Conservation (phyloP, 2,888 invertebrate genomes). For the Odontothrips loti region DNA sequence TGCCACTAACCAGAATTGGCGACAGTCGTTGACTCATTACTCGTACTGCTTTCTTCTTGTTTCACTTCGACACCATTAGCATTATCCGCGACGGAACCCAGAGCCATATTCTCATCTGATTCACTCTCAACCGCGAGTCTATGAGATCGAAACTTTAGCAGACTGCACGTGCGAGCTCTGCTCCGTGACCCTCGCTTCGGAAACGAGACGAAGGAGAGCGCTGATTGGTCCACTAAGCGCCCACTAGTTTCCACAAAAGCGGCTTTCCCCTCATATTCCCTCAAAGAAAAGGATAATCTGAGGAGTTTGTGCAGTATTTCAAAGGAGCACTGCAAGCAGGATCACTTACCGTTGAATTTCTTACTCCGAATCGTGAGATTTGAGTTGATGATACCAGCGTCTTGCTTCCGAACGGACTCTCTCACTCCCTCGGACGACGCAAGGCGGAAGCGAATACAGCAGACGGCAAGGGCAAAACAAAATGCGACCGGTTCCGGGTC, state of each 20-base stretch:
- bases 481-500: background rate
- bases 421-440: background rate
- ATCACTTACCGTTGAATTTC: background rate
- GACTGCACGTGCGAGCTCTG: conserved; percentile 9
- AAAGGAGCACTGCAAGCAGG: background rate
- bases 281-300: background rate
- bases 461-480: background rate
- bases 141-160: conserved; percentile 26
- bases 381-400: background rate
- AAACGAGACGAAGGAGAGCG: background rate
- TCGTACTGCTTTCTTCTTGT: conserved; percentile 5
- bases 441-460: background rate
- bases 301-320: background rate
- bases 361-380: background rate
- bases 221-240: background rate
- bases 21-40: background rate
- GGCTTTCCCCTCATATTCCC: background rate
- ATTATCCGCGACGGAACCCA: conserved; percentile 9
- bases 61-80: conserved; percentile 11
- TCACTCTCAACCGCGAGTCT: conserved; percentile 11
- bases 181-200: background rate
- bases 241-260: background rate
- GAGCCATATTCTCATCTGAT: conserved; percentile 13
- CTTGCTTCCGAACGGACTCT: background rate
- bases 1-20: background rate